These are phyloP conservation scores for Ceratina japonica DNA, from an alignment of 1,140 invertebrate genomes.

Conservation along the genomic window DNA sequence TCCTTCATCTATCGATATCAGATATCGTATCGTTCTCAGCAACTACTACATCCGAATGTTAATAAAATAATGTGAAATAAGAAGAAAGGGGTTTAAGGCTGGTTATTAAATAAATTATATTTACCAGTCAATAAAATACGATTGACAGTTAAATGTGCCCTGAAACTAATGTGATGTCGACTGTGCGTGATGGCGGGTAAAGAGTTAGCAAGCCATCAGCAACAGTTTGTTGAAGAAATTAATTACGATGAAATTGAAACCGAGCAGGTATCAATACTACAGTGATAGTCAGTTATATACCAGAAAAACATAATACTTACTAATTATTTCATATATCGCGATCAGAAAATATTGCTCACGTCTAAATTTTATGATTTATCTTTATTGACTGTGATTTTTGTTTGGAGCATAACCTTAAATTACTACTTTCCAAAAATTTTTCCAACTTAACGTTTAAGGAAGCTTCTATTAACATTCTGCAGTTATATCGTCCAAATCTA, in stretches of 20 bases:
- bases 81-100: conserved; percentile 18
- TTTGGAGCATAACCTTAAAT: conserved; percentile 35
- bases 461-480: not conserved
- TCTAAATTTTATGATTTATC: conserved; percentile 1
- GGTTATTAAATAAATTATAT: conserved; percentile 56
- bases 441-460: not conserved
- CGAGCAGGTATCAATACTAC: conserved; percentile 76
- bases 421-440: not conserved
- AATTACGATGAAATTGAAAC: conserved; percentile 81
- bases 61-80: conserved; percentile 34
- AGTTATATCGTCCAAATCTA: not conserved
- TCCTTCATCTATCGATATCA: no score
- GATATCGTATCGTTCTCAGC: no score
- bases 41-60: not conserved
- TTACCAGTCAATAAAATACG: conserved; percentile 8
- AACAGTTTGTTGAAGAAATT: conserved; percentile 82
- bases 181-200: conserved; percentile 78
- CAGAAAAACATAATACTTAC: not conserved
- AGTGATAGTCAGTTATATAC: not conserved
- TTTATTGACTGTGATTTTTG: not conserved
- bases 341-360: not conserved
- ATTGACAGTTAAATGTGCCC: conserved; percentile 59
- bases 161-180: conserved; percentile 67
- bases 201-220: conserved; percentile 74
- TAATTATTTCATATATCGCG: not conserved